These are phyloP conservation scores for Malachius bipustulatus DNA, from an alignment of 2,888 invertebrate genomes.

Conservation along the genomic window DNA sequence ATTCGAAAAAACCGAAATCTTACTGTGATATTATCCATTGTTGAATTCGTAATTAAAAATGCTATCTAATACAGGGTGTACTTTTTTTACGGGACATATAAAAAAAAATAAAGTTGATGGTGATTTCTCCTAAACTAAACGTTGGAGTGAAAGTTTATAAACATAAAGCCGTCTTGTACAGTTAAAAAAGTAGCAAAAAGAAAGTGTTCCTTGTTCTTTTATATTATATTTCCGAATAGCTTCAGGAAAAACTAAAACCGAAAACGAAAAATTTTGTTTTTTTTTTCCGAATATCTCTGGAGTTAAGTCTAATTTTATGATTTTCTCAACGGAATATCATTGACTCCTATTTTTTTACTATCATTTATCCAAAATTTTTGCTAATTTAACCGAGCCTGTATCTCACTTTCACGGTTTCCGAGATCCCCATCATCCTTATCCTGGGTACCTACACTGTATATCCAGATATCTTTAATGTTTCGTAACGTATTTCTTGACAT, in stretches of 20 bases:
- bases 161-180: not conserved
- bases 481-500: too few species aligned
- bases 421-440: not conserved
- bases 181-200: not conserved
- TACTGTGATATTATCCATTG: not conserved
- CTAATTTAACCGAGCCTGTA: conserved; percentile 1
- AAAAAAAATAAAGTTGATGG: conserved; percentile 1
- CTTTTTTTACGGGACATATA: not conserved
- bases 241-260: conserved; percentile 1
- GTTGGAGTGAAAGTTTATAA: not conserved
- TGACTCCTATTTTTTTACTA: not conserved
- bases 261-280: not conserved
- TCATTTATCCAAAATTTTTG: not conserved
- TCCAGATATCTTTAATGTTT: not conserved
- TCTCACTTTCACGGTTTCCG: conserved; percentile 3
- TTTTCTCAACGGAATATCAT: not conserved
- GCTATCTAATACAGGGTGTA: not conserved
- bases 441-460: conserved; percentile 3
- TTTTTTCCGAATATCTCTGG: conserved; percentile 3
- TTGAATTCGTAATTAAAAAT: not conserved
- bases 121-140: not conserved
- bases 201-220: conserved; percentile 1
- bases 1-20: conserved; percentile 3
- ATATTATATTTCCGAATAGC: not conserved
- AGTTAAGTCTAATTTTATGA: not conserved